Base-by-base conservation (phyloP, 2,888 invertebrate genomes). In the Thymelicus acteon region DNA sequence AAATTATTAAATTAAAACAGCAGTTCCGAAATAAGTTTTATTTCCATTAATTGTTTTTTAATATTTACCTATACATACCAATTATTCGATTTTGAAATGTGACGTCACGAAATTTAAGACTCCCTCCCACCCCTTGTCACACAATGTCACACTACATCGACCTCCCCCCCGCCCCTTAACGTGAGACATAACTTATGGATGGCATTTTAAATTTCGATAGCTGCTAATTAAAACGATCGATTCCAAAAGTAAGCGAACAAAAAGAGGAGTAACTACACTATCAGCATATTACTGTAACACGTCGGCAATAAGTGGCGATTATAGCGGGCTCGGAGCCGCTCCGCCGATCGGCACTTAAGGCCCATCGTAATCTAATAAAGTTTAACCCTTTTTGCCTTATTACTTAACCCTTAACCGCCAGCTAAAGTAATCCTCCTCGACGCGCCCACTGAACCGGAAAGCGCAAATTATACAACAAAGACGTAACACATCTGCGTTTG, bases 391-490 rank as follows among this genome's bases (percentile, higher is more conserved):
- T 71, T 71, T 66, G 60, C 60, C 65, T 61, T 66, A 71, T 66
- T 65, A 54, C 61, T 57, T 71, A 71, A 71, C 71, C 65, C 71
- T 52, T 76, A 75, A 74, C 76, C 75, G 73, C 72, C 74, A 72
- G 75, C 73, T 74, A 77, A 75, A 77, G 76, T 87, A 85, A 90
- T 90, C 83, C 86, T 80, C 78, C 85, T 88, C 88, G 92, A 92
- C 92, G 89, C 85, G 83, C 83, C 80, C 92, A 91, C 74, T 91
- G 89, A 88, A 89, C 92, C 91, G 92, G 93, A 92, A 93, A 89
- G 88, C 90, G 90, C 91, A 89, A 92, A 92, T 92, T 91, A 88
- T 86, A 89, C 92, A 93, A 93, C 93, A 93, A 93, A 93, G 91
- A 89, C 84, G 85, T 86, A 85, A 90, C 90, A 91, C 92, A 93